phyloP scores from a whole-genome alignment of 2,888 invertebrate genomes.

The Epinotia ramella region DNA sequence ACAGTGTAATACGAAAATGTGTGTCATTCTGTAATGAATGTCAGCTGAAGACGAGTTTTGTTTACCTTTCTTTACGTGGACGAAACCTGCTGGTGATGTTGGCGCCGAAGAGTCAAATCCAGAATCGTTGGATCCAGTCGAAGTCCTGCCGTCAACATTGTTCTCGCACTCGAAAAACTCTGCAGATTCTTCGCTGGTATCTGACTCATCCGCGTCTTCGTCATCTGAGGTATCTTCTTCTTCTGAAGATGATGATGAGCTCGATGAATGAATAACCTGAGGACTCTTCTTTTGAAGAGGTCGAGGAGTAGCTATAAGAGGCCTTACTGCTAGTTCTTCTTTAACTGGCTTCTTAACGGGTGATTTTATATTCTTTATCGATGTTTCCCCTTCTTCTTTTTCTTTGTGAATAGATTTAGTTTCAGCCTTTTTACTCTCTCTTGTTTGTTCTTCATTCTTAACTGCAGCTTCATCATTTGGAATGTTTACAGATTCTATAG shows the following conservation, averaged over 20 bases:
- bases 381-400: constrained; percentile 54
- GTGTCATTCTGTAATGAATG: constrained; percentile 33
- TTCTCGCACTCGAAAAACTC: constrained; percentile 81
- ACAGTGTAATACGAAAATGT: constrained; percentile 45
- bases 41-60: constrained; percentile 17
- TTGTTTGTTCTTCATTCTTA: constrained; percentile 53
- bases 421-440: constrained; percentile 66
- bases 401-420: constrained; percentile 51
- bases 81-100: constrained; percentile 87
- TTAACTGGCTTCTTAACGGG: constrained; percentile 72
- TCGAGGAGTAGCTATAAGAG: constrained; percentile 86
- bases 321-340: constrained; percentile 83
- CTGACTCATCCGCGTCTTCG: constrained; percentile 72
- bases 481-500: constrained; percentile 65
- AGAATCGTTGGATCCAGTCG: constrained; percentile 93
- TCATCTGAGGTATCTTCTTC: constrained; percentile 69
- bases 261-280: constrained; percentile 74
- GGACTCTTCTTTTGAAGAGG: constrained; percentile 84
- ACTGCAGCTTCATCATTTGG: constrained; percentile 58
- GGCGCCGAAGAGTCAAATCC: constrained; percentile 91
- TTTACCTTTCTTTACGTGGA: constrained; percentile 86
- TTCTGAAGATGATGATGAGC: constrained; percentile 76
- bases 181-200: constrained; percentile 72
- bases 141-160: constrained; percentile 85
- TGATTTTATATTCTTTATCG: constrained; percentile 48